phyloP scores from a whole-genome alignment of 2,888 invertebrate species.

The Dicyrtomina minuta region DNA sequence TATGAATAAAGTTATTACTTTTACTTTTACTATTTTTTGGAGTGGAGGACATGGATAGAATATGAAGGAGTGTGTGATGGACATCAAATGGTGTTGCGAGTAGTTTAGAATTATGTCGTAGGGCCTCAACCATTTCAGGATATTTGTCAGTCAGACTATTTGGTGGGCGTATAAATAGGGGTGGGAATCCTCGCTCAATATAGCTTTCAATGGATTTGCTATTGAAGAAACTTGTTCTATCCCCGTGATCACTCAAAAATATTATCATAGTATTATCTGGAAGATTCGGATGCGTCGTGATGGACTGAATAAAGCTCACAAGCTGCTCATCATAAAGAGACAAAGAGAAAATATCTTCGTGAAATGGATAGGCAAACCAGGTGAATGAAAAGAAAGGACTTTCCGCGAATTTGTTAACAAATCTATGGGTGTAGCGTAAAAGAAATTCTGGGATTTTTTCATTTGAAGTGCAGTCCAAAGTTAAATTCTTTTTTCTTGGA shows the following conservation, averaged over 20 bases:
- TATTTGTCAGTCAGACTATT: slow-evolving; percentile 62
- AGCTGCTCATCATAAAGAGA: slow-evolving; percentile 68
- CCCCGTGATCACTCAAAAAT: slow-evolving; percentile 75
- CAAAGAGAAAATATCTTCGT: slow-evolving; percentile 68
- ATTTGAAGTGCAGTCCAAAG: slow-evolving; percentile 5
- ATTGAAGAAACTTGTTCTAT: slow-evolving; percentile 70
- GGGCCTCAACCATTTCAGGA: slow-evolving; percentile 61
- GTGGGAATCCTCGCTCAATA: slow-evolving; percentile 71
- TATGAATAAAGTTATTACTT: too few relatives aligned
- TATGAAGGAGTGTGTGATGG: slow-evolving; percentile 64
- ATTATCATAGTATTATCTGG: slow-evolving; percentile 68
- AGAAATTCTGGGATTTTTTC: slow-evolving; percentile 61
- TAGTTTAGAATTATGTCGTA: slow-evolving; percentile 65
- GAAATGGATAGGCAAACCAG: slow-evolving; percentile 77
- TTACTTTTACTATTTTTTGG: background rate
- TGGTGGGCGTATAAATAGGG: slow-evolving; percentile 70
- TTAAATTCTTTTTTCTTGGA: background rate
- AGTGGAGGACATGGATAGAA: background rate
- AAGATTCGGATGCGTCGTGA: slow-evolving; percentile 63
- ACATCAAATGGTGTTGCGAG: slow-evolving; percentile 75
- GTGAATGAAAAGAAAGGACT: slow-evolving; percentile 72
- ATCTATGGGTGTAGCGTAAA: slow-evolving; percentile 68
- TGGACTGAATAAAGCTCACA: slow-evolving; percentile 62
- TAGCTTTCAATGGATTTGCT: slow-evolving; percentile 69
- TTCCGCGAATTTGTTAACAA: slow-evolving; percentile 65